Conservation (phyloP, 1,140 invertebrate species). For the Nephotettix cincticeps region DNA sequence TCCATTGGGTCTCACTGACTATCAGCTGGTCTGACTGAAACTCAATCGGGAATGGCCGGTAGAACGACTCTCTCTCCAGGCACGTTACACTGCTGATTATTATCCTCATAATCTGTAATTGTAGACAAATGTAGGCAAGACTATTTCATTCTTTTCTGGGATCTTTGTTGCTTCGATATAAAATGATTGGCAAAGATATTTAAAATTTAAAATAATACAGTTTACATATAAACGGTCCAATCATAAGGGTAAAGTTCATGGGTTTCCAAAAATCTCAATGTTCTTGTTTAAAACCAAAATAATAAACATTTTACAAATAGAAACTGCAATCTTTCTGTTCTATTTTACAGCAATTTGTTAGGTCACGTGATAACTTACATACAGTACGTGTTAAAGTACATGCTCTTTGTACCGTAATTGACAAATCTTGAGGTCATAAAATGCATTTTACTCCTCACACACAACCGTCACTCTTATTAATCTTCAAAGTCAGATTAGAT, state of each 20-base stretch:
- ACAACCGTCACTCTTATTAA: too few species aligned
- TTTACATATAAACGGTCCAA: neutral
- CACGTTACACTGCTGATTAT: constrained; percentile 26
- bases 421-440: too few species aligned
- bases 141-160: neutral
- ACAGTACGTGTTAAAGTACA: too few species aligned
- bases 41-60: constrained; percentile 25
- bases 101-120: constrained; percentile 25
- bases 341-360: too few species aligned
- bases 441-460: too few species aligned
- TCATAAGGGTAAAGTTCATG: neutral
- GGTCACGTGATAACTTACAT: too few species aligned
- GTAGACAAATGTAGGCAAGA: neutral
- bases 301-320: neutral
- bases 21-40: constrained; percentile 21
- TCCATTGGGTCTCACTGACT: constrained; percentile 25
- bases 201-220: neutral
- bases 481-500: too few species aligned
- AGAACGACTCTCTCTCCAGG: constrained; percentile 26
- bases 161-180: neutral
- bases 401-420: too few species aligned
- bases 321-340: too few species aligned
- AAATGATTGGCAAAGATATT: neutral
- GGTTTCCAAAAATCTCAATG: neutral
- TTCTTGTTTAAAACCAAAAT: neutral